Evolutionary conservation across 2,797 vertebrate genomes (phyloP), one percentile per base, ranked within the genome.

Genomic region (Falco rusticolus): DNA sequence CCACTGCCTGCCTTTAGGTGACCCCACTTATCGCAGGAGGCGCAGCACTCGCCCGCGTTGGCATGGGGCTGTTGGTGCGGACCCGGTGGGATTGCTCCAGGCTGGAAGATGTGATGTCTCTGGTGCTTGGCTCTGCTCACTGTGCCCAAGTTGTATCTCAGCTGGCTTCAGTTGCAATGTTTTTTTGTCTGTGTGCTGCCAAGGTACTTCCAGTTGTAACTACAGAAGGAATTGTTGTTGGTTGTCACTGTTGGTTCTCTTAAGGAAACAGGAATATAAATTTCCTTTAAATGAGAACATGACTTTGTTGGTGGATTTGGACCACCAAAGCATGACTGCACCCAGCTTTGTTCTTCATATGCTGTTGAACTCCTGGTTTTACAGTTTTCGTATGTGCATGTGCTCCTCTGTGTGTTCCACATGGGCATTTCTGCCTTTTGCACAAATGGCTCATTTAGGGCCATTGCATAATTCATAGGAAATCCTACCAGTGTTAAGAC

Each of bases 11-110:
- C 51, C 47, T 64, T 69, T 16, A 61, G 41, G 47, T 69, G 63
- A n/a, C 41, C 22, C 17, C 4, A 0, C 50, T 84, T 77, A 33
- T 34, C 48, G 20, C 34, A 59, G 61, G 22, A 22, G 12, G 13
- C 50, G 9, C 4, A 10, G 13, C 84, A n/a, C 6, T 60, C 39
- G 21, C 37, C n/a, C 0, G 0, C 74, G 24, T 37, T 75, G 57
- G 7, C 7, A 2, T 45, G 37, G 12, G 21, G 31, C 37, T 90
- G 16, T 61, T 3, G 1, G 2, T 37, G 20, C 24, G 45, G 71
- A 61, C 0, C 10, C 1, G 3, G 10, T 21, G 22, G 78, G 82
- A 39, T 29, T 77, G 68, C 13, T 54, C 5, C 19, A 33, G 56
- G 16, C 50, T 76, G 56, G 63, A 59, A 47, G 33, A 48, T 54